phyloP scores from a whole-genome alignment of 2,113 vertebrate species.

The Ceratotherium simum region DNA sequence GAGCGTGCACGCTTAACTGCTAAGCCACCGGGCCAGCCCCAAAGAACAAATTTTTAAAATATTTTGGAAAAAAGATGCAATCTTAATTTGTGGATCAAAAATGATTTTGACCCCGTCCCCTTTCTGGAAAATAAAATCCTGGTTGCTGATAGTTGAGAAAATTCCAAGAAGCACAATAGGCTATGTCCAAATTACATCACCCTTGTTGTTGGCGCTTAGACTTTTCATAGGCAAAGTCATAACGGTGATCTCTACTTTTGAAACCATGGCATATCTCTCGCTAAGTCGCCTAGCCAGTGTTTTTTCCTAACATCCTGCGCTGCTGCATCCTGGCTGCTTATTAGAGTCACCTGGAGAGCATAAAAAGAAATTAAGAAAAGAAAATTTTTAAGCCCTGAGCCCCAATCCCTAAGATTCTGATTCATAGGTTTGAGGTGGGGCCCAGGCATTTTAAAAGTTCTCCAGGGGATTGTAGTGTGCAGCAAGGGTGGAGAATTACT shows the following conservation, averaged over 20 bases:
- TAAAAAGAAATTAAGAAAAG: not conserved
- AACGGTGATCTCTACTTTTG: not conserved
- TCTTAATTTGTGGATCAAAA: not conserved
- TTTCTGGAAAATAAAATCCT: conserved; percentile 39
- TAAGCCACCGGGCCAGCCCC: too few relatives aligned
- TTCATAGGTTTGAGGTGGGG: not conserved
- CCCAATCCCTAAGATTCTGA: not conserved
- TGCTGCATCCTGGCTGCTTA: not conserved
- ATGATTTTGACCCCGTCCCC: not conserved
- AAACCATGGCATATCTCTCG: not conserved
- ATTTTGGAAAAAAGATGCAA: not conserved
- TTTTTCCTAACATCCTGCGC: not conserved
- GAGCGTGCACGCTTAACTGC: too few relatives aligned
- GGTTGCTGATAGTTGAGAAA: conserved; percentile 29
- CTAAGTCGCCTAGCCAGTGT: not conserved
- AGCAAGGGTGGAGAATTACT: not conserved
- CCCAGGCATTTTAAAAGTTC: not conserved
- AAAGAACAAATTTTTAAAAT: not conserved
- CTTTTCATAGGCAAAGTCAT: not conserved
- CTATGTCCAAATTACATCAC: not conserved
- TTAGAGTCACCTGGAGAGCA: not conserved
- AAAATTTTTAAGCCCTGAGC: not conserved
- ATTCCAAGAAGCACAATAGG: not conserved
- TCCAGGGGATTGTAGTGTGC: not conserved
- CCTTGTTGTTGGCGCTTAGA: not conserved